Conservation (phyloP, 2,888 invertebrate species). For the Agrilus biguttatus region DNA sequence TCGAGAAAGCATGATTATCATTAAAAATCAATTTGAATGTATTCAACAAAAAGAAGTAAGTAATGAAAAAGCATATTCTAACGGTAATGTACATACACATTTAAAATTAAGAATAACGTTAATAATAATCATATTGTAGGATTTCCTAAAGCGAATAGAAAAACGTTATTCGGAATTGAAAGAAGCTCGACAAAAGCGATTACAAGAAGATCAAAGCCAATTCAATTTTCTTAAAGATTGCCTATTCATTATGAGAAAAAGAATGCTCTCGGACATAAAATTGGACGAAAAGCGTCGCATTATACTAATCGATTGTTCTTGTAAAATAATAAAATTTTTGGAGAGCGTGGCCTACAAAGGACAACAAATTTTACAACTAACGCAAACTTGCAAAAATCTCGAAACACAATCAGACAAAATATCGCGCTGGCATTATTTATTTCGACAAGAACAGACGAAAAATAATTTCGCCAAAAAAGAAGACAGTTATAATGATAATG, state of each 20-base stretch:
- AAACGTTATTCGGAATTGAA: not conserved
- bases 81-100: too few species aligned
- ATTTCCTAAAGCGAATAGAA: constrained; percentile 2
- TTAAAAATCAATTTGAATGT: too few species aligned
- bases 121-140: too few species aligned
- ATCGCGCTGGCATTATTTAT: constrained; percentile 21
- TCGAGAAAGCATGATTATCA: too few species aligned
- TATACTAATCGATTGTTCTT: constrained; percentile 24
- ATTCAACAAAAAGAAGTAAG: too few species aligned
- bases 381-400: constrained; percentile 39
- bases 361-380: constrained; percentile 36
- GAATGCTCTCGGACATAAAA: constrained; percentile 16
- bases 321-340: constrained; percentile 31
- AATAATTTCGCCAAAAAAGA: constrained; percentile 3
- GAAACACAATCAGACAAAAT: constrained; percentile 41
- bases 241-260: constrained; percentile 13
- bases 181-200: too few species aligned
- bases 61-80: too few species aligned
- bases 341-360: constrained; percentile 32
- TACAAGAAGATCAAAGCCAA: too few species aligned
- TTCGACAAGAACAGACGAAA: not conserved
- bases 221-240: too few species aligned
- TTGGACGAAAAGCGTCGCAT: constrained; percentile 17
- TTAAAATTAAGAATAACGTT: too few species aligned
- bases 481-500: constrained; percentile 6